phyloP scores from a whole-genome alignment of 1,140 invertebrate species.

The Pseudomyrmex concolor region DNA sequence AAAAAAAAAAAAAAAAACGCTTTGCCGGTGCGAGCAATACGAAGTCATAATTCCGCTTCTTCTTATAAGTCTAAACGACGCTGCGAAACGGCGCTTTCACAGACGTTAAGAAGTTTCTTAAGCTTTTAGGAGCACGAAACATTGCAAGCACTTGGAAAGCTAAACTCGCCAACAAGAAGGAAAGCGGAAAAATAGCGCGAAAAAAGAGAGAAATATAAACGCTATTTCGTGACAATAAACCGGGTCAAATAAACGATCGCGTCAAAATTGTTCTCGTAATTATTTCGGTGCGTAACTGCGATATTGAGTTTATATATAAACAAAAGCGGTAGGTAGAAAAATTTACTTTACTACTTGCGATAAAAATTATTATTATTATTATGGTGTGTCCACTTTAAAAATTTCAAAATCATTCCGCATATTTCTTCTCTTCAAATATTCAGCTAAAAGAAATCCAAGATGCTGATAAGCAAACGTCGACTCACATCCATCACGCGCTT shows the following conservation, averaged over 20 bases:
- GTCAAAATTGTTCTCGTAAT: slow-evolving; percentile 27
- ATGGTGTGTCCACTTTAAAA: neutral
- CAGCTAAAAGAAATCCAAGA: neutral
- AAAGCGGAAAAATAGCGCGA: slow-evolving; percentile 51
- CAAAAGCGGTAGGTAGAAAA: no score
- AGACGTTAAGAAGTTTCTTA: slow-evolving; percentile 61
- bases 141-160: slow-evolving; percentile 47
- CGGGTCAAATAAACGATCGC: slow-evolving; percentile 19
- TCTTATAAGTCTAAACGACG: slow-evolving; percentile 58
- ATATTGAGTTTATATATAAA: no score
- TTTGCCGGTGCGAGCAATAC: neutral
- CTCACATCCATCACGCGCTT: neutral
- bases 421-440: neutral
- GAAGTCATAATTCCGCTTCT: slow-evolving; percentile 51
- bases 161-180: slow-evolving; percentile 54
- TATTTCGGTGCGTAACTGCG: no score
- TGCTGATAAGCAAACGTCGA: neutral
- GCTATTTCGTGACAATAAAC: slow-evolving; percentile 20
- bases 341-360: no score
- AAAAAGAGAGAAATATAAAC: slow-evolving; percentile 21
- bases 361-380: neutral
- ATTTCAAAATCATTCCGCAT: neutral
- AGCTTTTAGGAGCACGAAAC: slow-evolving; percentile 60
- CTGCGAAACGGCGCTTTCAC: slow-evolving; percentile 47
- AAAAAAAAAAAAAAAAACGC: neutral